Percentiles rank a stretch among this genome's conserved stretches.
Conservation (phyloP, 2,888 invertebrate species). For the Pheosia tremula region DNA sequence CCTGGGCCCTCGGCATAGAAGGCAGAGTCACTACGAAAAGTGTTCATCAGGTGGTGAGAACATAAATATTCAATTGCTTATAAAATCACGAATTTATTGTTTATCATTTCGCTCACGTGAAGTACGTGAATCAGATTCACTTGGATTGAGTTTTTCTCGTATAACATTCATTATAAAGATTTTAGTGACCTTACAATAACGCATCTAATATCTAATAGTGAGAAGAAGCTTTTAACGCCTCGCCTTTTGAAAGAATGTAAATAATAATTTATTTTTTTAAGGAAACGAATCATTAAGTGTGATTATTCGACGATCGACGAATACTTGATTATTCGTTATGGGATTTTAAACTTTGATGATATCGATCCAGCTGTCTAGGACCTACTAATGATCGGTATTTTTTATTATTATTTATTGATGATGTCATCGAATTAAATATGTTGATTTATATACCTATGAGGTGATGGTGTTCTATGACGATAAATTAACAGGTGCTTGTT, state of each 20-base stretch:
- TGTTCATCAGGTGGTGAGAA: too few relatives aligned
- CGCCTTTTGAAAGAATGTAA: constrained; percentile 20
- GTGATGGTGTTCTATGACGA: constrained; percentile 4
- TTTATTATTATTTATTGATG: constrained; percentile 38
- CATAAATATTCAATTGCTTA: not conserved
- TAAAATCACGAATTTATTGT: not conserved
- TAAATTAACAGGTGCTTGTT: not conserved
- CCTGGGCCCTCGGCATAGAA: too few relatives aligned
- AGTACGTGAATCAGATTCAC: not conserved
- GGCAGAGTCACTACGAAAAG: too few relatives aligned
- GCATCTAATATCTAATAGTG: constrained; percentile 15
- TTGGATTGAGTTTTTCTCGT: constrained; percentile 3
- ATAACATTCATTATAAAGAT: not conserved
- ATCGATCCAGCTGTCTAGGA: constrained; percentile 28
- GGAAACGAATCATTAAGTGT: constrained; percentile 25
- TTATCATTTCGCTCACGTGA: not conserved
- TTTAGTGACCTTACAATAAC: constrained; percentile 13
- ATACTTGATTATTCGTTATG: constrained; percentile 11
- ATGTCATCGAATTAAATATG: constrained; percentile 37
- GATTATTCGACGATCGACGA: too few relatives aligned
- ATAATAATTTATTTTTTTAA: constrained; percentile 24
- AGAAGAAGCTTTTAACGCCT: constrained; percentile 10
- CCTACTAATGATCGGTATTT: constrained; percentile 34
- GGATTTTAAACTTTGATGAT: constrained; percentile 25
- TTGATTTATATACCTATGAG: constrained; percentile 5